Base-by-base conservation (phyloP, 2,113 vertebrate genomes). In the Strigops habroptila region DNA sequence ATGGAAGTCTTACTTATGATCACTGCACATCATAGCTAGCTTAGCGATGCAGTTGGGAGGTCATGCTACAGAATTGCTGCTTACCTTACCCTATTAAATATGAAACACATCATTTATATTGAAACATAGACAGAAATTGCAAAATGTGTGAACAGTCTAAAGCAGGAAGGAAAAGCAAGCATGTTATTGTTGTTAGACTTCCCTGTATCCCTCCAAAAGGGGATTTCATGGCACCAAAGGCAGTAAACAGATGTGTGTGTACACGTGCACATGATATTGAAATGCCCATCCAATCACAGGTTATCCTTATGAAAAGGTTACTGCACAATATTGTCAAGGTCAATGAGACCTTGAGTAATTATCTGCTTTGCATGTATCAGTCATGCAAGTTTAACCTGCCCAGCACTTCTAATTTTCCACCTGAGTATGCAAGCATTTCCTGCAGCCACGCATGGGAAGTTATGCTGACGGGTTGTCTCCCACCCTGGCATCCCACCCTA, bases 311-410 rank as follows among this genome's bases (percentile, higher is more conserved):
- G 9, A 73, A 92, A 93, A 95, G 82, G 90, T 93, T 95, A 70
- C 67, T 77, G 92, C 88, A 86, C 77, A 86, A 82, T 70, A 12
- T 74, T 91, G 71, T 35, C 95, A 97, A 96, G 96, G 94, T 97
- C 94, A 96, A 80, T 70, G 88, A 96, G 88, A 95, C 93, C 96
- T 94, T 94, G 96, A 89, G 51, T 96, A 95, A 96, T 96, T 93
- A 92, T 80, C 86, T 91, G 88, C 80, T 81, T 91, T 2, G 3
- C 39, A 16, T 79, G 82, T 96, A 90, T 81, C 97, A 96, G 88
- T 96, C 90, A 91, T 87, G 93, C 74, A 91, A 88, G 69, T 95
- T 94, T 93, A 95, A 95, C 93, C 48, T 83, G 82, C 77, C 68
- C 80, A 86, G 67, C 2, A 22, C 68, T 91, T 86, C 82, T 89